Conservation (phyloP, 2,888 invertebrate species). For the Apocheima hispidaria region DNA sequence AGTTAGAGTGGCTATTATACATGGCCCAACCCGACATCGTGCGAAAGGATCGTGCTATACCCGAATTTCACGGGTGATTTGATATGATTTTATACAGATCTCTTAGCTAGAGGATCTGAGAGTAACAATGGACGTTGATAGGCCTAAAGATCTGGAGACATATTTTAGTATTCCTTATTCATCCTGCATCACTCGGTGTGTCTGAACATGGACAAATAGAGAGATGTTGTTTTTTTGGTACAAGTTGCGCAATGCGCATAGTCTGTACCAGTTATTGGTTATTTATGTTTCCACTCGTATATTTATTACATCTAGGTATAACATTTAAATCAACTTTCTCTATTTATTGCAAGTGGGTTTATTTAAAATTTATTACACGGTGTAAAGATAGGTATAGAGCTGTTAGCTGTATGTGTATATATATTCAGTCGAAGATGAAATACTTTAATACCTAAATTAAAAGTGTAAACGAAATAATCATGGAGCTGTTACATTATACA, state of each 20-base stretch:
- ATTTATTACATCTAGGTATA: constrained; percentile 16
- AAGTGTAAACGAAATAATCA: neutral
- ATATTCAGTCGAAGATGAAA: neutral
- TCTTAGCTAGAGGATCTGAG: no score
- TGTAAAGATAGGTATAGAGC: neutral
- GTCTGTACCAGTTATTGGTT: neutral
- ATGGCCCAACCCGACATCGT: no score
- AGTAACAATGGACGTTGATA: neutral
- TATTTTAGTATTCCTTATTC: neutral
- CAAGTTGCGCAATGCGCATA: neutral
- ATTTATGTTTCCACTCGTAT: constrained; percentile 6
- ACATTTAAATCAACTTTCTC: constrained; percentile 24
- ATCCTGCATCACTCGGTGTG: neutral
- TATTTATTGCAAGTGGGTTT: constrained; percentile 14
- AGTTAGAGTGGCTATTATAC: no score
- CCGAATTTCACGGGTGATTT: no score
- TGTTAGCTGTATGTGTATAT: neutral
- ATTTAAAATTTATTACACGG: constrained; percentile 10
- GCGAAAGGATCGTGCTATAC: no score
- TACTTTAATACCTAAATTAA: neutral
- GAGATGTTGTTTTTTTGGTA: no score
- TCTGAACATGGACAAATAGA: no score
- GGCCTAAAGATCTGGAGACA: neutral
- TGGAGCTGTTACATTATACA: no score
- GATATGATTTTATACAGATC: no score